Evolutionary conservation across 92 coral and sea anemone species (phyloP).

Genomic region (Porites rus): DNA sequence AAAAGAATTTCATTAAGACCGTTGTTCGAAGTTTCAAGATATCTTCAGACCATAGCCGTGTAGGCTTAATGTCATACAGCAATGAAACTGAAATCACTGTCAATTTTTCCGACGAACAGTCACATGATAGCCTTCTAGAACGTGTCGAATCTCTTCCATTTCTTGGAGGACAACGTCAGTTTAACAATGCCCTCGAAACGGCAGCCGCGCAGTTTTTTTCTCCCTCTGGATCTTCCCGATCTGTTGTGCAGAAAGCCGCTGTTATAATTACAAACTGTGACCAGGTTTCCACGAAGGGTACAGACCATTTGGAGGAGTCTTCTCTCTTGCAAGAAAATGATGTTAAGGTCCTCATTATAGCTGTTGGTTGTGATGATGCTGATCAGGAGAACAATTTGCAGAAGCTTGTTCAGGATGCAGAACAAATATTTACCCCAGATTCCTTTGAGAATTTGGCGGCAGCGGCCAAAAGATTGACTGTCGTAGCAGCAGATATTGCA

Average conservation of each 20-base stretch:
- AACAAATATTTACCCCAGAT: conserved; percentile 40
- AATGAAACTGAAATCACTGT: conserved; percentile 46
- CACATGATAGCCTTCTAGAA: conserved; percentile 30
- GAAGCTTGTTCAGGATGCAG: conserved; percentile 40
- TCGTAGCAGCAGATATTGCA: conserved; percentile 22
- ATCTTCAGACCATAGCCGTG: conserved; percentile 57
- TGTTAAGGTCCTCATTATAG: conserved; percentile 61
- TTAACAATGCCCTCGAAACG: conserved; percentile 35
- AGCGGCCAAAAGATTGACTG: conserved; percentile 9
- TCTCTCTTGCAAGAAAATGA: conserved; percentile 56
- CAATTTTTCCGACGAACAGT: conserved; percentile 48
- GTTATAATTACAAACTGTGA: conserved; percentile 38
- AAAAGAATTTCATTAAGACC: conserved; percentile 54
- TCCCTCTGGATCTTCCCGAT: conserved; percentile 40
- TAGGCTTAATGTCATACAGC: conserved; percentile 56
- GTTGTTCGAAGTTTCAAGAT: conserved; percentile 46
- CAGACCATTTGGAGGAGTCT: conserved; percentile 32
- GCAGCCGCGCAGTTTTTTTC: conserved; percentile 29
- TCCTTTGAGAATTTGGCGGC: conserved; percentile 37
- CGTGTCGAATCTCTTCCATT: conserved; percentile 55
- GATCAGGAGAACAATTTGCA: conserved; percentile 31
- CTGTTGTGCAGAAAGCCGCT: conserved; percentile 5
- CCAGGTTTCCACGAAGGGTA: neutral
- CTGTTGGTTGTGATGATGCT: conserved; percentile 62
- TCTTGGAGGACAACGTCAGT: conserved; percentile 31